A percentile compares a stretch with the other conserved stretches of the same genome.
Conservation (phyloP, 1,140 invertebrate species). For the Meloidogyne floridensis region DNA sequence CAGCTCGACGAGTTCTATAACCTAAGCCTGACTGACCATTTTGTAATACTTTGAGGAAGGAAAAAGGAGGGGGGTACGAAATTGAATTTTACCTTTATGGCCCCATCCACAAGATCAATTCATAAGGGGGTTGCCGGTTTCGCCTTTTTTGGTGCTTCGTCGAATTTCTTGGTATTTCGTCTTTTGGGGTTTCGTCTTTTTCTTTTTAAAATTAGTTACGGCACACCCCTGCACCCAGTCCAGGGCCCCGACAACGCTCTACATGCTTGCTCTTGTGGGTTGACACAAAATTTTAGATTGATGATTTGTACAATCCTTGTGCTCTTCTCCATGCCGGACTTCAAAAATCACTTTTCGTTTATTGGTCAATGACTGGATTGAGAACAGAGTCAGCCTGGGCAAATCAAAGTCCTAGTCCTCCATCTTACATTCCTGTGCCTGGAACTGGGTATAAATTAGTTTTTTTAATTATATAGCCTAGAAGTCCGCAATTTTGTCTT, state of each 20-base stretch:
- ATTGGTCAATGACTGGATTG: conserved; percentile 64
- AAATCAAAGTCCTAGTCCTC: conserved; percentile 60
- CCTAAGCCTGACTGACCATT: too few species aligned
- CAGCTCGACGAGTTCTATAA: too few species aligned
- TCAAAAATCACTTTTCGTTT: conserved; percentile 58
- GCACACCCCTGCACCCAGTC: too few species aligned
- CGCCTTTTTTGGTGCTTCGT: too few species aligned
- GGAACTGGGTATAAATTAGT: conserved; percentile 52
- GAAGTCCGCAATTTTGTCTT: neutral
- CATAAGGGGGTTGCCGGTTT: too few species aligned
- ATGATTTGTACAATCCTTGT: conserved; percentile 65
- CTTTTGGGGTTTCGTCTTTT: neutral
- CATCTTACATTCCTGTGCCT: conserved; percentile 63
- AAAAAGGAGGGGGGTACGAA: too few species aligned
- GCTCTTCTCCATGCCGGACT: conserved; percentile 40
- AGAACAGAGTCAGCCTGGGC: conserved; percentile 65
- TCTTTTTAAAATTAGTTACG: conserved; percentile 27
- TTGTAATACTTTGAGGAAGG: too few species aligned
- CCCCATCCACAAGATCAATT: too few species aligned
- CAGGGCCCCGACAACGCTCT: too few species aligned
- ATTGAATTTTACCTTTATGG: too few species aligned
- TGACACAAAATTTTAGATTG: conserved; percentile 24
- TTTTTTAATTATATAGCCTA: conserved; percentile 6
- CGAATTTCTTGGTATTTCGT: conserved; percentile 15
- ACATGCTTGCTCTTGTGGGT: too few species aligned